phyloP scores from a whole-genome alignment of 2,888 invertebrate genomes.

The Chelonus formosanus region DNA sequence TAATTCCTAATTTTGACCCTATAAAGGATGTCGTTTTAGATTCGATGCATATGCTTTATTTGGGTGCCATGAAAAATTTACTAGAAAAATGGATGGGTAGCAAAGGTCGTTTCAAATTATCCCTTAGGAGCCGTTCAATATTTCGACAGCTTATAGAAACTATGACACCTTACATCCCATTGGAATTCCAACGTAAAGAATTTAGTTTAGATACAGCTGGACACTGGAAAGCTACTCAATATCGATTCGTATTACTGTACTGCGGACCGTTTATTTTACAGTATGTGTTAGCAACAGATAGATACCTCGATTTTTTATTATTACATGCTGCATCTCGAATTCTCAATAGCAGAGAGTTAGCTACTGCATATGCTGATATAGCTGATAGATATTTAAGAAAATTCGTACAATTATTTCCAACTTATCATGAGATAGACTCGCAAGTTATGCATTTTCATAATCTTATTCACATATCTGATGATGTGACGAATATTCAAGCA shows the following conservation, averaged over 20 bases:
- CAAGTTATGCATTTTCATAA: constrained; percentile 39
- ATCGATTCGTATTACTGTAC: constrained; percentile 38
- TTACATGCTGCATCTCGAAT: constrained; percentile 36
- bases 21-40: constrained; percentile 24
- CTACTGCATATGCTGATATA: constrained; percentile 22
- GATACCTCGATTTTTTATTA: constrained; percentile 38
- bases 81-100: constrained; percentile 17
- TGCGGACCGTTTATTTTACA: constrained; percentile 33
- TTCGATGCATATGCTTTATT: constrained; percentile 25
- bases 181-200: constrained; percentile 43
- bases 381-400: constrained; percentile 33
- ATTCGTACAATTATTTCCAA: constrained; percentile 37
- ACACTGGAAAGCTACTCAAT: constrained; percentile 44
- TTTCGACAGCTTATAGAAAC: constrained; percentile 15
- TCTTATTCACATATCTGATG: constrained; percentile 40
- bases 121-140: not conserved
- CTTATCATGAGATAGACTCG: constrained; percentile 38
- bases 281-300: constrained; percentile 28
- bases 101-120: not conserved
- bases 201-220: constrained; percentile 29
- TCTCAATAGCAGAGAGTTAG: constrained; percentile 29
- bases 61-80: constrained; percentile 24
- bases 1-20: constrained; percentile 32
- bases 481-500: constrained; percentile 34
- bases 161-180: constrained; percentile 16